Conservation (phyloP, 1,140 invertebrate species). For the Pseudomyrmex pallidus region DNA sequence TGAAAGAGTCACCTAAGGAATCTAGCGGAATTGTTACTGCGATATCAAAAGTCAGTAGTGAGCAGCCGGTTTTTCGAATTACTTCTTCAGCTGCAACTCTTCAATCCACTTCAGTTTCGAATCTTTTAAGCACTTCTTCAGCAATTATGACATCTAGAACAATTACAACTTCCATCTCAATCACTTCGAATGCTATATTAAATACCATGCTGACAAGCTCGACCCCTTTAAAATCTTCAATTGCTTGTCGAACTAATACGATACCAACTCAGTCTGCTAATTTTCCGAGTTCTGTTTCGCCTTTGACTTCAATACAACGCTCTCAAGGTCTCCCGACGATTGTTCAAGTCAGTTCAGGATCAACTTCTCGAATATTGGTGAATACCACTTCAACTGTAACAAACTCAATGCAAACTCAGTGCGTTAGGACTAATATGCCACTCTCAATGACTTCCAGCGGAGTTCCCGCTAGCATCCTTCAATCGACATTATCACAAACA, state of each 20-base stretch:
- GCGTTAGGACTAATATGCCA: constrained; percentile 78
- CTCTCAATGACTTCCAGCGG: constrained; percentile 75
- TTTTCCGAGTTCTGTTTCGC: constrained; percentile 78
- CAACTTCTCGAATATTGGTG: constrained; percentile 73
- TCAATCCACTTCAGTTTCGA: constrained; percentile 63
- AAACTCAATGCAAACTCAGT: constrained; percentile 73
- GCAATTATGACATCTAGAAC: constrained; percentile 58
- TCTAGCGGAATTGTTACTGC: constrained; percentile 71
- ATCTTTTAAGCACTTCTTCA: constrained; percentile 63
- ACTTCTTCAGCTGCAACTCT: constrained; percentile 69
- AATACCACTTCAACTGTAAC: constrained; percentile 73
- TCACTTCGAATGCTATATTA: constrained; percentile 83
- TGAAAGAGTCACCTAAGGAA: constrained; percentile 30
- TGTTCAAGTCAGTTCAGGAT: constrained; percentile 78
- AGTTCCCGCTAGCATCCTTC: constrained; percentile 81
- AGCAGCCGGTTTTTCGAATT: constrained; percentile 76
- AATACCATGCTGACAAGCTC: constrained; percentile 83
- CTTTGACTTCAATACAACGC: constrained; percentile 76
- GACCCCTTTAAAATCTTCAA: constrained; percentile 78
- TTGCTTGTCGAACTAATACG: constrained; percentile 78
- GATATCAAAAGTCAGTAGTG: constrained; percentile 69
- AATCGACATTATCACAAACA: constrained; percentile 83
- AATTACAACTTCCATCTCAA: constrained; percentile 76
- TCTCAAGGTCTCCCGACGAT: constrained; percentile 80
- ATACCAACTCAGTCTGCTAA: constrained; percentile 80